Evolutionary conservation across 2,888 invertebrate species (phyloP).

Genomic region (Scaeva pyrastri): DNA sequence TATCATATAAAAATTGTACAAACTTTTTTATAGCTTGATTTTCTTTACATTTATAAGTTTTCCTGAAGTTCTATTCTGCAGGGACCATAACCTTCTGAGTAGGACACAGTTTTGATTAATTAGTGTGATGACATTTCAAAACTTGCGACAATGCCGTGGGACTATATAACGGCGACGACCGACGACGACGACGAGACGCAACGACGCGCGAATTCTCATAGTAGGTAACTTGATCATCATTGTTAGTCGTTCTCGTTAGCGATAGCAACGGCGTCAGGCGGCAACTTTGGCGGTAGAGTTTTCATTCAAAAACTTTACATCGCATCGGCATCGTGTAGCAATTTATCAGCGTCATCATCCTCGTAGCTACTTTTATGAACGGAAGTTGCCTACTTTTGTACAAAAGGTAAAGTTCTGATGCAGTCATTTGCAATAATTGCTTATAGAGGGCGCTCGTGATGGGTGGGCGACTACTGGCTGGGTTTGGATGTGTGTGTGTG

Average conservation of each 20-base stretch:
- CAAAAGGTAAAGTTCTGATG: constrained; percentile 39
- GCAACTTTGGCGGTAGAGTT: background rate
- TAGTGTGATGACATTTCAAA: constrained; percentile 55
- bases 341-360: constrained; percentile 31
- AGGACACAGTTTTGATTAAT: constrained; percentile 54
- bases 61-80: constrained; percentile 17
- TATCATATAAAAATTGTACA: background rate
- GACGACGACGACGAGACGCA: background rate
- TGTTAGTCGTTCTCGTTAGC: background rate
- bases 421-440: constrained; percentile 61
- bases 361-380: background rate
- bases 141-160: background rate
- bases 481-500: too few species aligned
- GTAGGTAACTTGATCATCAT: too few species aligned
- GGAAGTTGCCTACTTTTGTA: too few species aligned
- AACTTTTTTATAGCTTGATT: background rate
- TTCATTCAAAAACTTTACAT: constrained; percentile 16
- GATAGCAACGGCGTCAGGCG: background rate
- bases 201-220: too few species aligned
- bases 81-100: constrained; percentile 17
- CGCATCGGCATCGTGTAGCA: constrained; percentile 16
- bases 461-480: too few species aligned
- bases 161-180: too few species aligned
- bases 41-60: constrained; percentile 9
- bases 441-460: constrained; percentile 4